Conservation (phyloP, 2,113 vertebrate genomes). For the Garra rufa region DNA sequence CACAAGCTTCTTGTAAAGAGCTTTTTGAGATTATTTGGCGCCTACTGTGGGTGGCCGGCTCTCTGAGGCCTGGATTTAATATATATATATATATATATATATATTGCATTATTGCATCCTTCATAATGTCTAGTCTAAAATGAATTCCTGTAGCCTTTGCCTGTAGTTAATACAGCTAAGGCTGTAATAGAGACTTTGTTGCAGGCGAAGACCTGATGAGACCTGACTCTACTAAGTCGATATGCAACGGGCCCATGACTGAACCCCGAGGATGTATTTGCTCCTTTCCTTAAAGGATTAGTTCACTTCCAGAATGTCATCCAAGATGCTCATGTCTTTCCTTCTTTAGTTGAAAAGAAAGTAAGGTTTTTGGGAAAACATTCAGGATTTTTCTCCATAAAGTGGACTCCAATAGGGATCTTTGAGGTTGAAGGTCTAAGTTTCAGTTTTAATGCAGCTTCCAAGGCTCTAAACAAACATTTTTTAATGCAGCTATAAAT, state of each 20-base stretch:
- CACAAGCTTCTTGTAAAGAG: conserved; percentile 48
- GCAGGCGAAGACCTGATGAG: background rate
- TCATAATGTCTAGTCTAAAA: background rate
- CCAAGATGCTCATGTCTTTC: too few species aligned
- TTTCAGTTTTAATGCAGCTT: too few species aligned
- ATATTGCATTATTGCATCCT: conserved; percentile 22
- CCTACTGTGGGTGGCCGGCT: background rate
- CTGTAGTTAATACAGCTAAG: background rate
- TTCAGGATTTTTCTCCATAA: too few species aligned
- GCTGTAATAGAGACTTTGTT: background rate
- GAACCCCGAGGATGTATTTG: conserved; percentile 6
- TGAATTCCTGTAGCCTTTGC: background rate
- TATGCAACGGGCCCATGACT: background rate
- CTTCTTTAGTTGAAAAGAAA: too few species aligned
- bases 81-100: conserved; percentile 37
- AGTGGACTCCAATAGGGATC: too few species aligned
- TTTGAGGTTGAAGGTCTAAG: too few species aligned
- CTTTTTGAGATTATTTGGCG: conserved; percentile 46
- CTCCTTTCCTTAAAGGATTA: background rate
- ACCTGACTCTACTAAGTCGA: background rate
- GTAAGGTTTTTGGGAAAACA: too few species aligned
- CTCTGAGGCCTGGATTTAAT: conserved; percentile 29
- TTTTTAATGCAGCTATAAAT: background rate
- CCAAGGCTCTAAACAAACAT: too few species aligned
- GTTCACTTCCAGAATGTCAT: too few species aligned